A percentile compares a stretch with the other conserved stretches of the same genome.
Conservation (phyloP, 1,140 invertebrate species). For the Episyrphus balteatus region DNA sequence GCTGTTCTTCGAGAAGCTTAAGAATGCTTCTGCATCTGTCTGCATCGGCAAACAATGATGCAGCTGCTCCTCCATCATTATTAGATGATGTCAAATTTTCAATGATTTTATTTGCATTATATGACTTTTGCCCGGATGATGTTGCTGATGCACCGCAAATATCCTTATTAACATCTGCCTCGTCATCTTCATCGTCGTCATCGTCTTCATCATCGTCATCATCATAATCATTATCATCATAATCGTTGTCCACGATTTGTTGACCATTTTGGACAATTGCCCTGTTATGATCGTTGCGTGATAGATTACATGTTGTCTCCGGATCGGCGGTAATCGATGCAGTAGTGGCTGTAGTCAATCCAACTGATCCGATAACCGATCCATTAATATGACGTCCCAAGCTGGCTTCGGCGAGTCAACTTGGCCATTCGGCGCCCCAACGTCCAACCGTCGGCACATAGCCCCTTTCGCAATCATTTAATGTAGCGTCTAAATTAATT, state of each 20-base stretch:
- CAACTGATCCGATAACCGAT: constrained; percentile 10
- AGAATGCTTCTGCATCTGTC: constrained; percentile 29
- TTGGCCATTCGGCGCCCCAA: constrained; percentile 82
- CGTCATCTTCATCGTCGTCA: neutral
- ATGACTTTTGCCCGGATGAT: neutral
- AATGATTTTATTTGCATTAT: neutral
- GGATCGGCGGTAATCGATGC: constrained; percentile 1
- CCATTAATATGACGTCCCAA: constrained; percentile 37
- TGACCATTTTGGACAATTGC: constrained; percentile 10
- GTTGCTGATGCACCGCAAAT: neutral
- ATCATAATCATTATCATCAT: constrained; percentile 9
- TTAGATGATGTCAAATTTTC: neutral
- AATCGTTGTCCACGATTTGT: constrained; percentile 25
- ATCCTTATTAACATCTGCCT: neutral
- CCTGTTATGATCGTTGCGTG: neutral
- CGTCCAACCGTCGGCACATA: constrained; percentile 66
- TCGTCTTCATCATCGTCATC: constrained; percentile 3
- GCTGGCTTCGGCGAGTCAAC: constrained; percentile 69
- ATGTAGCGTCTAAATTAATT: constrained; percentile 33
- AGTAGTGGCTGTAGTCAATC: constrained; percentile 28
- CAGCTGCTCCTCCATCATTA: neutral
- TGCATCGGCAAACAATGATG: constrained; percentile 1
- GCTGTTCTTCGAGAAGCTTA: constrained; percentile 22
- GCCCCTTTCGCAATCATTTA: constrained; percentile 42
- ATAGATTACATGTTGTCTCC: constrained; percentile 1